A percentile compares a stretch with the other conserved stretches of the same genome.
Evolutionary conservation across 2,113 vertebrate species (phyloP).

Genomic region (Cromileptes altivelis): DNA sequence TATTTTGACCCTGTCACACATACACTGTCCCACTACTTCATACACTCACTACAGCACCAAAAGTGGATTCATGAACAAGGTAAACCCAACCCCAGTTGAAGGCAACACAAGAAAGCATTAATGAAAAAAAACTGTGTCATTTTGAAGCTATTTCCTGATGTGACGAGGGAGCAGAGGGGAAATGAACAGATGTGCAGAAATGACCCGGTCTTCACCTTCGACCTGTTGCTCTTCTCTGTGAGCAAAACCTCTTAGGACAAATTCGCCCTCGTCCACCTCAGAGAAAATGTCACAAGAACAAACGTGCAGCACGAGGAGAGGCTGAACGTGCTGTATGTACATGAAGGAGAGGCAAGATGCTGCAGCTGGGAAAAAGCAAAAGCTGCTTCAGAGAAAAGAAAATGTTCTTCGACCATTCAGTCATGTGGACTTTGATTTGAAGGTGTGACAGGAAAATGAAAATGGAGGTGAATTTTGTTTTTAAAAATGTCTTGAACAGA

Average conservation of each 20-base stretch:
- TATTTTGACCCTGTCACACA: neutral
- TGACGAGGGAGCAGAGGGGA: neutral
- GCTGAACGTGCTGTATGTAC: neutral
- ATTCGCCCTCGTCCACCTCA: conserved; percentile 22
- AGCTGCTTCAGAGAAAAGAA: neutral
- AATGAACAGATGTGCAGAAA: neutral
- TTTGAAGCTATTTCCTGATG: neutral
- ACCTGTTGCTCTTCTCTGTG: conserved; percentile 67
- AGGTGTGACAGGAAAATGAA: neutral
- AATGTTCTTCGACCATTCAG: neutral
- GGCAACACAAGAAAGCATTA: neutral
- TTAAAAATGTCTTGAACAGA: neutral
- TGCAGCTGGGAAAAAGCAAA: neutral
- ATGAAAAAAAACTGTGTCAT: neutral
- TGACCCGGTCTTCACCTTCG: conserved; percentile 7
- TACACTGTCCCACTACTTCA: too few relatives aligned
- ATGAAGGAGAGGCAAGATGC: neutral
- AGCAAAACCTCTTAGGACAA: conserved; percentile 55
- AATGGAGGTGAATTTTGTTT: neutral
- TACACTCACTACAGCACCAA: too few relatives aligned
- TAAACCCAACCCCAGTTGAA: neutral
- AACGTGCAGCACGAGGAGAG: neutral
- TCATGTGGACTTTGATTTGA: neutral
- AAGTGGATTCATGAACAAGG: too few relatives aligned
- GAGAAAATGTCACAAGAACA: conserved; percentile 67